Evolutionary conservation across 2,797 vertebrate species (phyloP), one percentile per base, ranked within the genome.

Genomic region (Cygnus olor): DNA sequence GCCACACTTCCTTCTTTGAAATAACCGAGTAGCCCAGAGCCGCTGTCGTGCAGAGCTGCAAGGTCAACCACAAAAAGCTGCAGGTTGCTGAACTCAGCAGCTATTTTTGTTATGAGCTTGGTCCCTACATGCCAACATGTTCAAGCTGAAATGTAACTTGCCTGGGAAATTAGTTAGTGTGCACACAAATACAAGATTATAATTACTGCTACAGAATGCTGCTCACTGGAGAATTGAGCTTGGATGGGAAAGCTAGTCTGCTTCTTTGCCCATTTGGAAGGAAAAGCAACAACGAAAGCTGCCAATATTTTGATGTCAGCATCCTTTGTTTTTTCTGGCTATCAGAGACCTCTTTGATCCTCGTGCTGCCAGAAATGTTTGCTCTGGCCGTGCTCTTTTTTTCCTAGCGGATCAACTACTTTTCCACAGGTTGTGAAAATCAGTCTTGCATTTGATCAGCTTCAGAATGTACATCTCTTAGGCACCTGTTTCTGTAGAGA

Each of bases 301-400:
- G 96, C 97, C 96, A 97, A 68, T 92, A 90, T 96, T 97, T 97
- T 96, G 85, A 94, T 96, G 95, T 96, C 92, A 91, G 92, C 84
- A 87, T 90, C 80, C 94, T 96, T 96, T 96, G 88, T 90, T 91
- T 93, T 95, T 93, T 72, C 91, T 96, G 93, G 92, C 80, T 96
- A 90, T 95, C 65, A 85, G 80, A 88, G 86, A 85, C 91, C 85
- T 92, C 93, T 94, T 93, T 94, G 82, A 96, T 97, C 89, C 69
- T 90, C 12, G 1, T 53, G 81, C 72, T 96, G 93, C 94, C 88
- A 92, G 71, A 90, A 85, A 87, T 74, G 65, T 95, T 96, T 93
- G 77, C 79, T 93, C 91, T 97, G 95, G 81, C 86, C 63, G 8
- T 60, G 64, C 25, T 94, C 34, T 69, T 61, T 57, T 79, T 80